Conservation (phyloP, 2,797 vertebrate genomes). For the Esox lucius region DNA sequence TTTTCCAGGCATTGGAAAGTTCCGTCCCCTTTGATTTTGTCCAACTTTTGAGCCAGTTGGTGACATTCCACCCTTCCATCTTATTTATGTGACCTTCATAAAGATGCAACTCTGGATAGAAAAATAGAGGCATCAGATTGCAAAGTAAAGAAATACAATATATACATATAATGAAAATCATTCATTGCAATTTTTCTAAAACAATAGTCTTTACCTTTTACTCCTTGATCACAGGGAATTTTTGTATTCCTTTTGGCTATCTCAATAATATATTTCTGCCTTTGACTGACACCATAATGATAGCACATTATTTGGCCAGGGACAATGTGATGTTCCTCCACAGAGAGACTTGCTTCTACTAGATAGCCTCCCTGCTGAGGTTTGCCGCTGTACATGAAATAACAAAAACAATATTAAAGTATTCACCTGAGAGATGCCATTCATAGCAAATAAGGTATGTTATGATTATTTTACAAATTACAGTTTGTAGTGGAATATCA, state of each 20-base stretch:
- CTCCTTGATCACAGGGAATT: fast-evolving
- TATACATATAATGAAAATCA: neutral
- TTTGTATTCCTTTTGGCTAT: fast-evolving
- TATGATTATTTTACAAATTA: too few species aligned
- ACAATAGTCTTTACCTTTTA: conserved; percentile 53
- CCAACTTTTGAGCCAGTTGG: fast-evolving
- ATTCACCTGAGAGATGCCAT: too few species aligned
- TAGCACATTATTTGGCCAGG: fast-evolving
- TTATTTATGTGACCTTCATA: conserved; percentile 63
- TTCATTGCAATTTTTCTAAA: neutral
- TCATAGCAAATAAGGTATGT: too few species aligned
- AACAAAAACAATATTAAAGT: too few species aligned
- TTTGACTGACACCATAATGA: conserved; percentile 44
- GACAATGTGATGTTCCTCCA: fast-evolving
- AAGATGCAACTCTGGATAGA: conserved; percentile 62
- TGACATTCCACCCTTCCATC: fast-evolving
- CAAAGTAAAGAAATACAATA: neutral
- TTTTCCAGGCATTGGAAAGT: conserved; percentile 47
- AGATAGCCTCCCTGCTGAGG: conserved; percentile 38
- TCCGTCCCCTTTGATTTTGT: neutral
- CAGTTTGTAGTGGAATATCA: neutral
- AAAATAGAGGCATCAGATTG: neutral
- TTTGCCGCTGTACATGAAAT: neutral
- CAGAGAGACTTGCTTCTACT: conserved; percentile 54
- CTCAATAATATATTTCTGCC: fast-evolving